Evolutionary conservation across 1,140 invertebrate species (phyloP).

Genomic region (Holotrichia oblita): DNA sequence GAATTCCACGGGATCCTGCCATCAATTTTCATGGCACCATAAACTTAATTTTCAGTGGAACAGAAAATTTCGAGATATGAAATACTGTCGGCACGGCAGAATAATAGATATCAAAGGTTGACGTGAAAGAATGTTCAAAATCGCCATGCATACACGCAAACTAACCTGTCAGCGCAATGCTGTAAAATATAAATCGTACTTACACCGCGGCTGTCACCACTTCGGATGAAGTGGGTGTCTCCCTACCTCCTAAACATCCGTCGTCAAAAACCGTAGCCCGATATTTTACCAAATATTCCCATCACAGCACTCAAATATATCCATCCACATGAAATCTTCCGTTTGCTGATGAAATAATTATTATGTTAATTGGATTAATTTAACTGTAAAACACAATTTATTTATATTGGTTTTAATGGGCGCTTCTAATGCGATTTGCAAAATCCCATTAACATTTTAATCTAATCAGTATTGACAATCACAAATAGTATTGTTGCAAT

Average conservation of each 20-base stretch:
- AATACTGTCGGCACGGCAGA: background rate
- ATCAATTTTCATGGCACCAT: no score
- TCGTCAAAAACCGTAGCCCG: background rate
- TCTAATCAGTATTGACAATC: no score
- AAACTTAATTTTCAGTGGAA: background rate
- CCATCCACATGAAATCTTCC: background rate
- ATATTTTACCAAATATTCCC: background rate
- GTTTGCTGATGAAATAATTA: background rate
- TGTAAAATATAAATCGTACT: conserved; percentile 10
- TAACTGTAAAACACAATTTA: background rate
- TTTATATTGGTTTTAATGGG: no score
- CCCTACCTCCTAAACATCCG: background rate
- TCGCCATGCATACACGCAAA: background rate
- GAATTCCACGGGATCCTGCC: no score
- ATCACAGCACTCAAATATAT: background rate
- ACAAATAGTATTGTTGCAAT: no score
- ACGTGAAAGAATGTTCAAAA: background rate
- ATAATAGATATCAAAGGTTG: conserved; percentile 12
- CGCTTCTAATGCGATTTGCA: no score
- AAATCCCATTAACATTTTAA: no score
- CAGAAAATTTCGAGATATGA: background rate
- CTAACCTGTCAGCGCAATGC: conserved; percentile 6
- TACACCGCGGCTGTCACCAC: background rate
- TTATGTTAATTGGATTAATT: background rate
- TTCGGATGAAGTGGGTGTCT: background rate